Evolutionary conservation across 2,797 vertebrate species (phyloP).

Genomic region (Lycodopsis pacificus): DNA sequence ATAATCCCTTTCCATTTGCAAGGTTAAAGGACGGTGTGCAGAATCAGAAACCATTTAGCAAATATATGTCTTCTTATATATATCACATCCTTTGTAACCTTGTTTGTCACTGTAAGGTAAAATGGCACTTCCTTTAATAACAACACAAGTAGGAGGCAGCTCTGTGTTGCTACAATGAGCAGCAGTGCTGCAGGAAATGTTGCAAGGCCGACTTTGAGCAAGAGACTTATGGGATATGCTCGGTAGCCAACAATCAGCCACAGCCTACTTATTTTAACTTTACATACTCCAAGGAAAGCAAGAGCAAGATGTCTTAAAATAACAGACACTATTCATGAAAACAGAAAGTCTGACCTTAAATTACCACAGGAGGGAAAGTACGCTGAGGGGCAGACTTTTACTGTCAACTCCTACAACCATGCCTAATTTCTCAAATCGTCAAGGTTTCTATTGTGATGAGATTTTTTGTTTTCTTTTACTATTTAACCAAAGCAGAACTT

Average conservation of each 20-base stretch:
- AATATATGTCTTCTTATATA: not conserved
- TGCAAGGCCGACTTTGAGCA: not conserved
- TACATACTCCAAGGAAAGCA: not conserved
- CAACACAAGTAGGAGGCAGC: not conserved
- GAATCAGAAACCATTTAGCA: not conserved
- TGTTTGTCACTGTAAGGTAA: not conserved
- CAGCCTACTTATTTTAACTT: not conserved
- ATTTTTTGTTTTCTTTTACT: not conserved
- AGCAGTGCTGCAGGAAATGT: not conserved
- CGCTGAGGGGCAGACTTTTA: not conserved
- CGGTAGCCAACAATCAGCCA: not conserved
- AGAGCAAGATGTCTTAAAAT: not conserved
- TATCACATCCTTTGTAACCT: not conserved
- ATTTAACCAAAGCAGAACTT: not conserved
- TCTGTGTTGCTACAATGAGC: not conserved
- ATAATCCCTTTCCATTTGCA: not conserved
- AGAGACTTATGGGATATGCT: not conserved
- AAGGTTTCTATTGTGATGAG: not conserved
- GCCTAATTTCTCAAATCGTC: not conserved
- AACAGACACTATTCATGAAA: not conserved
- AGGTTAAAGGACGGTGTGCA: not conserved
- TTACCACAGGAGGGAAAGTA: not conserved
- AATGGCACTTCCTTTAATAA: not conserved
- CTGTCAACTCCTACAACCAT: not conserved
- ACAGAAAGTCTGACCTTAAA: not conserved